A percentile compares a stretch with the other conserved stretches of the same genome.
Evolutionary conservation across 1,140 invertebrate species (phyloP).

Genomic region (Eriosoma lanigerum): DNA sequence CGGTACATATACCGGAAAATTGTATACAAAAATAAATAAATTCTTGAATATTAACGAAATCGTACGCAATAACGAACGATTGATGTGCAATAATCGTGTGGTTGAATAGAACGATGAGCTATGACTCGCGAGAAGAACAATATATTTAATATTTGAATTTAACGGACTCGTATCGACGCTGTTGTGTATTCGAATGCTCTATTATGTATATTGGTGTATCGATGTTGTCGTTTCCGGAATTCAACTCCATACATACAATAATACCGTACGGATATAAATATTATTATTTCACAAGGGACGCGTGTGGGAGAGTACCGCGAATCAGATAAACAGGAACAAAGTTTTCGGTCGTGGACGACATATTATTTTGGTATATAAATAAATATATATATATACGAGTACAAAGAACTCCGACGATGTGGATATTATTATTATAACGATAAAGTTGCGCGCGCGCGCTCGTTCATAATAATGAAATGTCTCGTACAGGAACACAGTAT

Average conservation of each 20-base stretch:
- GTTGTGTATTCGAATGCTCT: too few relatives aligned
- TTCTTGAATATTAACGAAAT: too few relatives aligned
- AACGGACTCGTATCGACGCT: neutral
- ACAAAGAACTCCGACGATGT: slow-evolving; percentile 43
- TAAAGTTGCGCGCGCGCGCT: slow-evolving; percentile 9
- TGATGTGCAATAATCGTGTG: slow-evolving; percentile 11
- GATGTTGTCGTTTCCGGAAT: too few relatives aligned
- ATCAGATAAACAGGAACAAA: slow-evolving; percentile 40
- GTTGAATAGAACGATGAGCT: slow-evolving; percentile 3
- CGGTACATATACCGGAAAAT: too few relatives aligned
- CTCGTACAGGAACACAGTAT: slow-evolving; percentile 49
- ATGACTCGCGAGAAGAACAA: slow-evolving; percentile 17
- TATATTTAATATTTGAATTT: slow-evolving; percentile 37
- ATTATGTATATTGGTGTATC: too few relatives aligned
- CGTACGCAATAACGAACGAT: slow-evolving; percentile 20
- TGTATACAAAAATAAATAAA: too few relatives aligned
- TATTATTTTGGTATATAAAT: too few relatives aligned
- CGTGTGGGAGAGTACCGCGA: neutral
- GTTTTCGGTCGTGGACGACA: slow-evolving; percentile 26
- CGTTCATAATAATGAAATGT: slow-evolving; percentile 39
- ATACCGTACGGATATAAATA: neutral
- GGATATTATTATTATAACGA: neutral
- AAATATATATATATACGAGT: too few relatives aligned
- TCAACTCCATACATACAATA: too few relatives aligned
- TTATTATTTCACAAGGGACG: neutral